Conservation (phyloP, 1,140 invertebrate genomes). For the Copidosoma floridanum region DNA sequence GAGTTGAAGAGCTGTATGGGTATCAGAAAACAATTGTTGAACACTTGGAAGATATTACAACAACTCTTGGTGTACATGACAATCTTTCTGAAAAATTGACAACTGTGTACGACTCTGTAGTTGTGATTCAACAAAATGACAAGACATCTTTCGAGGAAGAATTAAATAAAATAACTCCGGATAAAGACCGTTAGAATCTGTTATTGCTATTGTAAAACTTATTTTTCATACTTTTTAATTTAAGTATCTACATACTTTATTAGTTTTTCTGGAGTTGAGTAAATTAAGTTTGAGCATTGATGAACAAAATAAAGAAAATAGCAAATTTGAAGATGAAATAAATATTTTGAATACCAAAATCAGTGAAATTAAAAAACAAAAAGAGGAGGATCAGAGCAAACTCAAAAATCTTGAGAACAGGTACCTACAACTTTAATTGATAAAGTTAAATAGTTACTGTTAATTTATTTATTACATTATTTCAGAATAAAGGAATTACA, state of each 20-base stretch:
- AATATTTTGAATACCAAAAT: background rate
- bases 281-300: constrained; percentile 6
- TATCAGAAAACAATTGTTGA: constrained; percentile 21
- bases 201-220: background rate
- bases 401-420: background rate
- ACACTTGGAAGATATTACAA: constrained; percentile 9
- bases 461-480: background rate
- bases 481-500: constrained; percentile 9
- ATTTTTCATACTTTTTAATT: constrained; percentile 2
- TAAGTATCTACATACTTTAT: background rate
- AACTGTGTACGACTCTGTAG: background rate
- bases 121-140: constrained; percentile 4
- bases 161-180: background rate
- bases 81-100: background rate
- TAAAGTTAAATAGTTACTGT: background rate
- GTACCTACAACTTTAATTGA: background rate
- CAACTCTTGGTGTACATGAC: background rate
- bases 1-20: constrained; percentile 16
- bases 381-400: constrained; percentile 2
- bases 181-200: constrained; percentile 3
- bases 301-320: background rate
- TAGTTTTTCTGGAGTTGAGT: background rate
- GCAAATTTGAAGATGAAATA: constrained; percentile 2
- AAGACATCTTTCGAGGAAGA: constrained; percentile 3
- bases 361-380: background rate